phyloP scores from a whole-genome alignment of 2,113 vertebrate genomes.

The Lepisosteus osseus region DNA sequence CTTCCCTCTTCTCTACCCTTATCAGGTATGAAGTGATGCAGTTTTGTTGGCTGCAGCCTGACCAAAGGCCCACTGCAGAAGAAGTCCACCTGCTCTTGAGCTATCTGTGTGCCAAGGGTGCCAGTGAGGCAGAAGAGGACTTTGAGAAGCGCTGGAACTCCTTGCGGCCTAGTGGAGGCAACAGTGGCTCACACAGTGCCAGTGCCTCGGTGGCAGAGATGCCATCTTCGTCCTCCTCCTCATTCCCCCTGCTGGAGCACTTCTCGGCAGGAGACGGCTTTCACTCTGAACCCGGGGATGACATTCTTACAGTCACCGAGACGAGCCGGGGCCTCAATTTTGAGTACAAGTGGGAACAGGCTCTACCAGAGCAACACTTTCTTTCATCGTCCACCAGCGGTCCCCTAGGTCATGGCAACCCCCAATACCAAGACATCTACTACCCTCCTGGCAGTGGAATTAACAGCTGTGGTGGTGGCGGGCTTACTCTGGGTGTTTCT shows the following conservation, averaged over 20 bases:
- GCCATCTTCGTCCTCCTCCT: slow-evolving; percentile 66
- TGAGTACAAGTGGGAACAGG: slow-evolving; percentile 94
- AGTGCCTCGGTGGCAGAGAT: slow-evolving; percentile 51
- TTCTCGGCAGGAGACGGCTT: slow-evolving; percentile 77
- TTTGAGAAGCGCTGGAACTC: slow-evolving; percentile 94
- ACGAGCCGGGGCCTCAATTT: slow-evolving; percentile 94
- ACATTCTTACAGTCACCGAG: slow-evolving; percentile 91
- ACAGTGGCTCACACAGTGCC: slow-evolving; percentile 45
- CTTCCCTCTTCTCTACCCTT: too few species aligned
- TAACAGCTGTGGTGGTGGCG: slow-evolving; percentile 60
- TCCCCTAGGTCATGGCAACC: slow-evolving; percentile 57
- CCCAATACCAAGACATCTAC: slow-evolving; percentile 75
- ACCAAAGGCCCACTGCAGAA: slow-evolving; percentile 89
- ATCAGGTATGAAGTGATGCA: slow-evolving; percentile 97
- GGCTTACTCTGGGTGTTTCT: slow-evolving; percentile 67
- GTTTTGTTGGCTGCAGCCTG: slow-evolving; percentile 96
- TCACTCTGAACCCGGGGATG: slow-evolving; percentile 80
- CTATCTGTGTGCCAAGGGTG: slow-evolving; percentile 87
- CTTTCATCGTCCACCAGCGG: slow-evolving; percentile 47
- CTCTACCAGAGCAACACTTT: slow-evolving; percentile 63
- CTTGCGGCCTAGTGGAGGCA: slow-evolving; percentile 73
- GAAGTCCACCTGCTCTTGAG: slow-evolving; percentile 92
- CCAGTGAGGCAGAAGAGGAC: slow-evolving; percentile 84
- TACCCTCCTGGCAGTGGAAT: slow-evolving; percentile 68
- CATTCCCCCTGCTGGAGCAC: slow-evolving; percentile 90